Conservation (phyloP, 2,797 vertebrate species). For the Acipenser ruthenus region DNA sequence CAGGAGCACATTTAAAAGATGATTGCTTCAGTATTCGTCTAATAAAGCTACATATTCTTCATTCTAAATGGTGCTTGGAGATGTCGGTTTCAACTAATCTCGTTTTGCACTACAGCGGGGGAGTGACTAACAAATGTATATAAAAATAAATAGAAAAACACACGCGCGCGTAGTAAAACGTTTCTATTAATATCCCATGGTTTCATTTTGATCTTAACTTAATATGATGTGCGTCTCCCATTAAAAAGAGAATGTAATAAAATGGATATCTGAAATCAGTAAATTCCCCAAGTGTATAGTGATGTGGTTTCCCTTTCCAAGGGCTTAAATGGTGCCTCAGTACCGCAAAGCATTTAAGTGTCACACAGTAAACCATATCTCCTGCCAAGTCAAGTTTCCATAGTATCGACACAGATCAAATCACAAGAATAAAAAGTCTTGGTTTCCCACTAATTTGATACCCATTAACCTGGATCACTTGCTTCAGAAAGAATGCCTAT, state of each 20-base stretch:
- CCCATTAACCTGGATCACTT: no score
- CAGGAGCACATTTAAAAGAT: slow-evolving; percentile 18
- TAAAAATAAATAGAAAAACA: slow-evolving; percentile 28
- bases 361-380: not conserved
- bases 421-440: no score
- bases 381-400: slow-evolving; percentile 25
- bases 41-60: slow-evolving; percentile 18
- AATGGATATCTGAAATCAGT: slow-evolving; percentile 29
- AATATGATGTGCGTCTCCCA: slow-evolving; percentile 44
- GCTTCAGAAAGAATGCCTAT: no score
- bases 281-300: slow-evolving; percentile 33
- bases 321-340: not conserved
- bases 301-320: slow-evolving; percentile 6
- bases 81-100: not conserved
- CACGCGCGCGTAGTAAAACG: not conserved
- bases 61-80: not conserved
- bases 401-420: slow-evolving; percentile 30
- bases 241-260: slow-evolving; percentile 42
- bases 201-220: slow-evolving; percentile 41
- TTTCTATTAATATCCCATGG: slow-evolving; percentile 40
- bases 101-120: slow-evolving; percentile 2
- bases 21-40: slow-evolving; percentile 11
- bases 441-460: no score
- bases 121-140: slow-evolving; percentile 11
- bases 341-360: not conserved